Evolutionary conservation across 2,888 invertebrate genomes (phyloP).

Genomic region (Aphidoletes aphidimyza): DNA sequence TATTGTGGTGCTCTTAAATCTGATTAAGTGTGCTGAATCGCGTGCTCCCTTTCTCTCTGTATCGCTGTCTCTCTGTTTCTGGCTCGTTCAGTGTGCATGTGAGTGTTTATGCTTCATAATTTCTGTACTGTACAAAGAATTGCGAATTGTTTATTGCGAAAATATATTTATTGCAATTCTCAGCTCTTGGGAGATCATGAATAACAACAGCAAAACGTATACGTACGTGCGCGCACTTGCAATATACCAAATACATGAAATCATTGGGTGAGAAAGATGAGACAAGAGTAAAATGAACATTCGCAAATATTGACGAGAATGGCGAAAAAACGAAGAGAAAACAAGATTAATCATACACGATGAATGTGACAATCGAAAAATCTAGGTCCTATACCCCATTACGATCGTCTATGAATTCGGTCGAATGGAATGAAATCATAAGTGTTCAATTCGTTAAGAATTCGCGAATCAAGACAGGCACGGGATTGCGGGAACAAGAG

Average conservation of each 20-base stretch:
- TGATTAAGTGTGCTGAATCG: slow-evolving; percentile 8
- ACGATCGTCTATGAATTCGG: background rate
- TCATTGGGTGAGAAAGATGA: no score
- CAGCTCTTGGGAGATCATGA: background rate
- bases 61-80: slow-evolving; percentile 16
- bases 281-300: no score
- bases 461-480: no score
- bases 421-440: no score
- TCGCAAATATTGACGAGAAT: background rate
- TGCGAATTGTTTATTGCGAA: slow-evolving; percentile 25
- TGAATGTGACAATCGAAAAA: slow-evolving; percentile 3
- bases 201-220: background rate
- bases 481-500: no score
- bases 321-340: slow-evolving; percentile 10
- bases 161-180: slow-evolving; percentile 8
- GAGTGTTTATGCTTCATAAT: no score
- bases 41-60: background rate
- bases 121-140: no score
- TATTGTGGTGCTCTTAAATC: background rate
- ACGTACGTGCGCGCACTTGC: no score
- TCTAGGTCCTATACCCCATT: background rate
- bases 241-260: no score
- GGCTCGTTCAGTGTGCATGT: no score
- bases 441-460: no score
- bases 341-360: slow-evolving; percentile 39